Evolutionary conservation across 2,113 vertebrate species (phyloP), one percentile per base, ranked within the genome.

Genomic region (Monopterus albus): DNA sequence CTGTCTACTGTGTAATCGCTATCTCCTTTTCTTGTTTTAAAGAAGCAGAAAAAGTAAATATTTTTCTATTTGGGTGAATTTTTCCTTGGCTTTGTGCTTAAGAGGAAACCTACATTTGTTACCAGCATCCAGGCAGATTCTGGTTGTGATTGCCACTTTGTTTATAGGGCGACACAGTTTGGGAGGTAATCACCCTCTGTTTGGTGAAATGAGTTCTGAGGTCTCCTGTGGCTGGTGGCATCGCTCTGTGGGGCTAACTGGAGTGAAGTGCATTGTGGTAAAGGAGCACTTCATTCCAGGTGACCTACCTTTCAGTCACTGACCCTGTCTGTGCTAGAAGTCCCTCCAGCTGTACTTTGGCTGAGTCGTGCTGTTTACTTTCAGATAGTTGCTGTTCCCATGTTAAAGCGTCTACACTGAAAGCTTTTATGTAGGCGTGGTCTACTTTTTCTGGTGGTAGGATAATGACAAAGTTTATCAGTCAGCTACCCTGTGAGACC

Each of bases 241-340:
- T 57, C n/a, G 0, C n/a, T 59, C 23, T 72, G 64, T 18, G 46
- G 55, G 43, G 39, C n/a, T 75, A 26, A 49, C 53, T 63, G 75
- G 28, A 78, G 72, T 39, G 39, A 75, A 79, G 26, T 61, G 42
- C 61, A 47, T 31, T 20, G 53, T 64, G 53, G 56, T 40, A 47
- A 50, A 76, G 39, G 52, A 47, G 17, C 75, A 51, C 67, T 74
- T 50, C 18, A 69, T 72, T 64, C 42, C 65, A 67, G 68, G 70
- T 76, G 82, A 84, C 64, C 72, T 38, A 12, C 67, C 55, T 45
- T 36, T 75, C 64, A 75, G 75, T 70, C 64, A 56, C 20, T 83
- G 66, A 84, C 67, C 66, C 72, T n/a, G 45, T 11, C 72, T n/a
- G 45, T 11, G n/a, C 71, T 78, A 8, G 59, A 75, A 82, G 47